Evolutionary conservation across 2,888 invertebrate species (phyloP).

Genomic region (Torymus aiolomorphi): DNA sequence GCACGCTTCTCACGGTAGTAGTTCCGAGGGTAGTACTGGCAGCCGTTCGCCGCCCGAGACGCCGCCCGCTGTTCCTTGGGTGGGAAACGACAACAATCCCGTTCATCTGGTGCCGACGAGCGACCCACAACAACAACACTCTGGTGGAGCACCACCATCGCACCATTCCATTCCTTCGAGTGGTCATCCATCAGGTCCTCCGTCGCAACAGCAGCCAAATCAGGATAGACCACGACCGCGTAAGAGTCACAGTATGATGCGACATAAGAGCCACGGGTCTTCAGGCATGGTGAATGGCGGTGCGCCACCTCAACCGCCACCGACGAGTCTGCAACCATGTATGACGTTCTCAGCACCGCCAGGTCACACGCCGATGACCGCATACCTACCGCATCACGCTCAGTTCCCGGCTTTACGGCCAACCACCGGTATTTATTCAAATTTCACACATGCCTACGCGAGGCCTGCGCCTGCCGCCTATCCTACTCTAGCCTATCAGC

Average conservation of each 20-base stretch:
- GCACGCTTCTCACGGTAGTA: constrained; percentile 76
- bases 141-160: constrained; percentile 60
- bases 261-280: constrained; percentile 67
- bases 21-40: constrained; percentile 76
- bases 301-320: constrained; percentile 49
- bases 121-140: constrained; percentile 60
- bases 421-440: constrained; percentile 69
- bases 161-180: constrained; percentile 74
- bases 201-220: constrained; percentile 70
- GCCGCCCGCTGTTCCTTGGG: constrained; percentile 77
- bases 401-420: constrained; percentile 73
- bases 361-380: constrained; percentile 61
- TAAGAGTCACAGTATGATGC: constrained; percentile 70
- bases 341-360: constrained; percentile 71
- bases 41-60: constrained; percentile 80
- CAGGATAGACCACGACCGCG: constrained; percentile 67
- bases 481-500: constrained; percentile 72
- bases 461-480: constrained; percentile 61
- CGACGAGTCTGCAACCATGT: constrained; percentile 69
- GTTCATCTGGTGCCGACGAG: not conserved
- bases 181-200: constrained; percentile 70
- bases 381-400: constrained; percentile 71
- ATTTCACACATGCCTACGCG: constrained; percentile 71
- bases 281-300: constrained; percentile 68
- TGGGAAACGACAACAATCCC: constrained; percentile 62